phyloP scores from a whole-genome alignment of 2,888 invertebrate genomes.

The Sphinx pinastri region DNA sequence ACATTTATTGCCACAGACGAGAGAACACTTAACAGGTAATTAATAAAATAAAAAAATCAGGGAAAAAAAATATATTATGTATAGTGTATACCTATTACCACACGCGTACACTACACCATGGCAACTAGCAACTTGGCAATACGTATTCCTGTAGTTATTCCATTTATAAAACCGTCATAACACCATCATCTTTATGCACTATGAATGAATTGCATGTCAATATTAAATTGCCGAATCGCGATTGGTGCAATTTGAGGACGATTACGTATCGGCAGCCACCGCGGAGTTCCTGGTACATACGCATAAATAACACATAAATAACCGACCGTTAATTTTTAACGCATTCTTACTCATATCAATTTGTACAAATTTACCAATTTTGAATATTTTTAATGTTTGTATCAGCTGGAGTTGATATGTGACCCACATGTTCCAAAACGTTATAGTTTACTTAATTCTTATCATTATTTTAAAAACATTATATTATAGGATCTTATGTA shows the following conservation, averaged over 20 bases:
- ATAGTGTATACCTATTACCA: no score
- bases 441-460: no score
- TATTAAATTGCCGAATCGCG: constrained; percentile 46
- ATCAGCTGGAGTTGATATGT: no score
- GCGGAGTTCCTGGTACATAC: constrained; percentile 55
- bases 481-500: no score
- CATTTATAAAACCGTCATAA: neutral
- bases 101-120: no score
- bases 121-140: no score
- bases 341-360: constrained; percentile 18
- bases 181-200: neutral
- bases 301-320: constrained; percentile 61
- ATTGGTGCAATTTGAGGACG: constrained; percentile 54
- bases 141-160: neutral
- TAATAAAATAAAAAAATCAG: no score
- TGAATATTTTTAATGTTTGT: neutral
- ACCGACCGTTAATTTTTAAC: constrained; percentile 38
- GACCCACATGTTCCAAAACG: no score
- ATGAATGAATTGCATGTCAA: constrained; percentile 41
- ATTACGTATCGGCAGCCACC: constrained; percentile 54
- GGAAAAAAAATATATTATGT: no score
- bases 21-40: no score
- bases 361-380: constrained; percentile 11
- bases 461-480: no score
- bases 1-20: no score